A percentile compares a stretch with the other conserved stretches of the same genome.
Evolutionary conservation across 92 coral and sea anemone genomes (phyloP).

Genomic region (Zoanthus solanderi): DNA sequence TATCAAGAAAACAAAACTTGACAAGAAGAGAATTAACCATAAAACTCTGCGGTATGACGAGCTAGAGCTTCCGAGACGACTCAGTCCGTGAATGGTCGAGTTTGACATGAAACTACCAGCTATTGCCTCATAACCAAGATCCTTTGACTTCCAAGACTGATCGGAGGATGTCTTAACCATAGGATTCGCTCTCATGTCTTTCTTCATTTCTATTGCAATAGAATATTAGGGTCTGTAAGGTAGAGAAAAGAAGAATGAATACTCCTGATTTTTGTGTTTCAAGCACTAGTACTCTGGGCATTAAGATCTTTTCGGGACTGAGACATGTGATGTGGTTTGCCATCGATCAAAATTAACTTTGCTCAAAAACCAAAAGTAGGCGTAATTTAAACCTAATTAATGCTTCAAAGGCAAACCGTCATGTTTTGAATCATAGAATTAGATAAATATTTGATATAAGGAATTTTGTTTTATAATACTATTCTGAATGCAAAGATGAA

Average conservation of each 20-base stretch:
- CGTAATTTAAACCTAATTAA: too few species aligned
- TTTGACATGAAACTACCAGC: constrained; percentile 14
- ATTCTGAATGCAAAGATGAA: too few species aligned
- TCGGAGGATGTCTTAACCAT: not conserved
- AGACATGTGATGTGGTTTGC: too few species aligned
- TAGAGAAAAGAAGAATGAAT: not conserved
- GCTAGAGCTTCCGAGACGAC: constrained; percentile 1
- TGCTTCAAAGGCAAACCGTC: too few species aligned
- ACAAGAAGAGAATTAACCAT: constrained; percentile 18
- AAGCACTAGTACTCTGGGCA: too few species aligned
- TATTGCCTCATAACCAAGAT: constrained; percentile 2
- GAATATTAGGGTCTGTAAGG: not conserved
- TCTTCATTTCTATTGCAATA: not conserved
- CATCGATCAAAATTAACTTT: too few species aligned
- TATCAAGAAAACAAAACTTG: constrained; percentile 16
- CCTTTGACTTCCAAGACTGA: not conserved
- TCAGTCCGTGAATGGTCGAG: constrained; percentile 28
- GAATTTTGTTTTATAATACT: too few species aligned
- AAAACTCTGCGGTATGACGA: not conserved
- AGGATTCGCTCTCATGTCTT: not conserved
- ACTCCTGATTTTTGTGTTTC: too few species aligned
- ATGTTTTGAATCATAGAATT: too few species aligned
- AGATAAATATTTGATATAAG: too few species aligned
- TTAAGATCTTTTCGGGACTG: too few species aligned
- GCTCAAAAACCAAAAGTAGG: too few species aligned